Base-by-base conservation (phyloP, 1,140 invertebrate genomes). In the Oedothorax gibbosus region DNA sequence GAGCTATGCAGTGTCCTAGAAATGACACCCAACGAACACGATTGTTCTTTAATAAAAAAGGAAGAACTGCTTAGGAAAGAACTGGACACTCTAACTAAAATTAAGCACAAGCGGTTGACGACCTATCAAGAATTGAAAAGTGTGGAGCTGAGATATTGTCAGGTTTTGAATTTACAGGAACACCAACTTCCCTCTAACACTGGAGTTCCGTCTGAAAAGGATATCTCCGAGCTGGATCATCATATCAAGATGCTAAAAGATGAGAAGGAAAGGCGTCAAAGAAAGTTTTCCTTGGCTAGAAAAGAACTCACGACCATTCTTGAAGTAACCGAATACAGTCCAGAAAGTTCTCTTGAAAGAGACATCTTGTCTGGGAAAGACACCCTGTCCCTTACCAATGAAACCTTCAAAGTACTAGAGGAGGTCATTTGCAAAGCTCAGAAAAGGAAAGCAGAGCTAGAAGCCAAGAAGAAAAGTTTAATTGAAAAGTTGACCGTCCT, bases 401-500 rank as follows among this genome's bases (percentile, higher is more conserved):
- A 85, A 71, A 85, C 65, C 0, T 60, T 85, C 12, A 65, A 85
- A 60, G 64, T 77, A 21, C 53, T 85, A n/a, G 69, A 86, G 72
- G 64, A 85, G 64, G 49, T 76, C 3, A 15, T 79, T 4, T 20
- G 10, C 21, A 75, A 80, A 53, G 62, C 73, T 14, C 21, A 80
- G 21, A 75, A 78, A 7, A 75, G 71, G 53, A 81, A 78, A 68
- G 62, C 81, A 68, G 85, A 82, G 51, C 49, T 64, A 50, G 65
- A 80, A 69, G 11, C 12, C 21, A 5, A 72, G 76, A 76, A 35
- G 7, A 68, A 79, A 49, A 35, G 87, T 57, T 90, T 92, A 88
- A 90, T 91, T 76, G 88, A 91, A 9, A 91, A 91, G 84, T 86
- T 95, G 0, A 87, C 90, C 8, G 87, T 89, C 7, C 87, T 95